Conservation (phyloP, 2,113 vertebrate genomes). For the Varanus salvator region DNA sequence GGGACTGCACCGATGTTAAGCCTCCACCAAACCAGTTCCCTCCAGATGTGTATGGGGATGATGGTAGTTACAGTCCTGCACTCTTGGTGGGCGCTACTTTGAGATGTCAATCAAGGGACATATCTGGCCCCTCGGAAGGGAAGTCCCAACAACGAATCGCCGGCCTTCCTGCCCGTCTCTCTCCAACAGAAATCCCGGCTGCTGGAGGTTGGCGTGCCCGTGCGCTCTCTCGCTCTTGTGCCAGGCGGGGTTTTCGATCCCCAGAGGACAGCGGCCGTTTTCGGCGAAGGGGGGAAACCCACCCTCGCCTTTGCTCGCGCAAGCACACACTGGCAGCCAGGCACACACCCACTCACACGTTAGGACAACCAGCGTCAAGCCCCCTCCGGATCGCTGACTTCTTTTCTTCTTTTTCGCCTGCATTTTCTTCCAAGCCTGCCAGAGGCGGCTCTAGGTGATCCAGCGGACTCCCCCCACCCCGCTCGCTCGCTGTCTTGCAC, state of each 20-base stretch:
- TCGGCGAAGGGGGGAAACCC: constrained; percentile 26
- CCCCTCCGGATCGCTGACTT: background rate
- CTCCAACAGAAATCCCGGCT: too few relatives aligned
- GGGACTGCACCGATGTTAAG: background rate
- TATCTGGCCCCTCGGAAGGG: too few relatives aligned
- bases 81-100: background rate
- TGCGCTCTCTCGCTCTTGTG: constrained; percentile 1
- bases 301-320: background rate
- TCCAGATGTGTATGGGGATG: background rate
- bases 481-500: too few relatives aligned
- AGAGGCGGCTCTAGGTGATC: background rate
- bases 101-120: too few relatives aligned
- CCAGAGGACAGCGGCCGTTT: constrained; percentile 43
- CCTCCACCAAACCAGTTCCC: background rate
- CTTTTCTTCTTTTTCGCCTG: background rate
- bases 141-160: too few relatives aligned
- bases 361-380: background rate
- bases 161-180: too few relatives aligned
- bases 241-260: constrained; percentile 52
- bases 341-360: background rate
- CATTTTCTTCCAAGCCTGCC: background rate
- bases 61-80: background rate
- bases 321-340: background rate
- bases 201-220: background rate
- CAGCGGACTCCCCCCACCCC: background rate